Percentiles rank a stretch among this genome's conserved stretches.
Evolutionary conservation across 2,888 invertebrate species (phyloP).

Genomic region (Ennomos erosarius): DNA sequence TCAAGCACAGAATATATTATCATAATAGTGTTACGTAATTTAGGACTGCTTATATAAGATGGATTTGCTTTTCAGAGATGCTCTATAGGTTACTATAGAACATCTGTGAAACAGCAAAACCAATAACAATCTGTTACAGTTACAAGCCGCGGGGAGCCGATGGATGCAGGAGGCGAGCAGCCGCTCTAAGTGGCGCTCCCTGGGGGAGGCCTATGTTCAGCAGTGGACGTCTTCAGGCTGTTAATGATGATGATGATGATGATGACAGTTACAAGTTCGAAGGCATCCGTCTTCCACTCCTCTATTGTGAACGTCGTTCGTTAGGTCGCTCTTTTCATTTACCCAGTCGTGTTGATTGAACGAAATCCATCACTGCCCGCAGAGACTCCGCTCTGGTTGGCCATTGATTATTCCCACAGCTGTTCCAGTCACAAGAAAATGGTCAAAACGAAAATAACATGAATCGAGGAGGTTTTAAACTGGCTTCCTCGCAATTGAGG

Average conservation of each 20-base stretch:
- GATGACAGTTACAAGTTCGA: slow-evolving; percentile 47
- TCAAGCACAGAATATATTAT: too few relatives aligned
- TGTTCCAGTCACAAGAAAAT: slow-evolving; percentile 47
- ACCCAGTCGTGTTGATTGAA: slow-evolving; percentile 63
- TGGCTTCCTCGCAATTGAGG: slow-evolving; percentile 46
- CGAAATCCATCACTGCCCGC: slow-evolving; percentile 61
- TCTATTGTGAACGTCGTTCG: slow-evolving; percentile 58
- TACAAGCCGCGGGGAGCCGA: too few relatives aligned
- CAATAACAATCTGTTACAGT: slow-evolving; percentile 67
- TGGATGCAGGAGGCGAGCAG: too few relatives aligned
- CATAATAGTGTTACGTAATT: too few relatives aligned
- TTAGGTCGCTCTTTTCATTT: slow-evolving; percentile 66
- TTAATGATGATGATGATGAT: too few relatives aligned
- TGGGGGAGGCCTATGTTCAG: too few relatives aligned
- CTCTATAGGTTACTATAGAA: slow-evolving; percentile 19
- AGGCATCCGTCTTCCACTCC: slow-evolving; percentile 49
- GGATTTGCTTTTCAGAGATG: too few relatives aligned
- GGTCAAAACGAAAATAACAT: slow-evolving; percentile 54
- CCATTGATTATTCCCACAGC: slow-evolving; percentile 59
- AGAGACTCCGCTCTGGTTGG: slow-evolving; percentile 46
- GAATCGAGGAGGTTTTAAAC: slow-evolving; percentile 49
- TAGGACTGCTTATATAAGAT: too few relatives aligned
- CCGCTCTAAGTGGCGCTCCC: too few relatives aligned
- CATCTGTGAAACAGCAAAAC: slow-evolving; percentile 51
- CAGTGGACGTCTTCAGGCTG: too few relatives aligned